A percentile compares a stretch with the other conserved stretches of the same genome.
Evolutionary conservation across 2,113 vertebrate genomes (phyloP).

Genomic region (Gasterosteus aculeatus): DNA sequence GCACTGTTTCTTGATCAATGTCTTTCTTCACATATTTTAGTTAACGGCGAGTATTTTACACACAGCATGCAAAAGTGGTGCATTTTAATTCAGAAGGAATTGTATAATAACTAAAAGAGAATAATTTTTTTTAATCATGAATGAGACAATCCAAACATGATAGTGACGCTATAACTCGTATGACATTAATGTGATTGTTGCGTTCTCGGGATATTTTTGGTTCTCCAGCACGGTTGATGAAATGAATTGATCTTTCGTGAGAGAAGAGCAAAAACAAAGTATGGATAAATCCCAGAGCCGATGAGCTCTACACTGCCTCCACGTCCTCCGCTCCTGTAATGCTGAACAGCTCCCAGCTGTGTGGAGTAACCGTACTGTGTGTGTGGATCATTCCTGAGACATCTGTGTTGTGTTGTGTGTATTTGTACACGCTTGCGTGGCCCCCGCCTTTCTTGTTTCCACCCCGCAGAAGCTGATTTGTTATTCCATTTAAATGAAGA

Average conservation of each 20-base stretch:
- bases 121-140: too few species aligned
- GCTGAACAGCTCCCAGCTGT: constrained; percentile 63
- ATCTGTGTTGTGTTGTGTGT: constrained; percentile 37
- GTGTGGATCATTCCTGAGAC: constrained; percentile 25
- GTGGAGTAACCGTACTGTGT: not conserved
- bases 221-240: too few species aligned
- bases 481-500: constrained; percentile 80
- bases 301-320: constrained; percentile 2
- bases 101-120: not conserved
- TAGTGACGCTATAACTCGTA: too few species aligned
- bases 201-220: too few species aligned
- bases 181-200: too few species aligned
- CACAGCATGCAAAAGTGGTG: not conserved
- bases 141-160: too few species aligned
- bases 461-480: constrained; percentile 68
- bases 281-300: constrained; percentile 13
- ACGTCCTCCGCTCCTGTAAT: constrained; percentile 47
- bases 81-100: not conserved
- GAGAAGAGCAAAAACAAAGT: too few species aligned
- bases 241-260: too few species aligned
- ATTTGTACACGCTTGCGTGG: constrained; percentile 13
- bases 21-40: not conserved
- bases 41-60: not conserved
- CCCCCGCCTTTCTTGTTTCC: constrained; percentile 25
- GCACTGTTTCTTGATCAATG: constrained; percentile 10